Evolutionary conservation across 2,797 vertebrate genomes (phyloP), one percentile per base, ranked within the genome.

Genomic region (Carcharodon carcharias): DNA sequence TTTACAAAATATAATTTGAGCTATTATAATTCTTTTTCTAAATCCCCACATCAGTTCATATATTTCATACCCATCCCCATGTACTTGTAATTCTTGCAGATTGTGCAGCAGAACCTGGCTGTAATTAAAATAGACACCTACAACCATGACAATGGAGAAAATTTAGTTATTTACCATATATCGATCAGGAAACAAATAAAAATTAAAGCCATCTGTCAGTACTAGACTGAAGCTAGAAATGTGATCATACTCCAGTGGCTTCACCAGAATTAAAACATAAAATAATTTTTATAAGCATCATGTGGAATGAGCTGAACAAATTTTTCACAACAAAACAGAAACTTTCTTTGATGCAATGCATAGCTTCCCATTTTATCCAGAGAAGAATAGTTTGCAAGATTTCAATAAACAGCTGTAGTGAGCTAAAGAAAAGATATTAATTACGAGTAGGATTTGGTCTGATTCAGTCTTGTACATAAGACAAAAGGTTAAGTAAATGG

Each of bases 401-500:
- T 98, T 98, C 98, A 97, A 98, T 98, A 98, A 98, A 98, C 98
- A 98, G 98, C 97, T 96, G 97, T 97, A 96, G 97, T 97, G 96
- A 97, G 97, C 96, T 97, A 97, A 98, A 98, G 97, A 98, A 98
- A 98, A 98, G 98, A 99, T 99, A 99, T 99, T 99, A 99, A 99
- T 99, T 99, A 99, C 99, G 98, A 98, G 98, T 98, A 98, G 98
- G 99, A 99, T 99, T 98, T 98, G 98, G 98, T 98, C 98, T 98
- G 98, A 99, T 98, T 99, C 98, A 98, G 98, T 98, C 98, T 99
- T 98, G 98, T 98, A 98, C 98, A 98, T 98, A 98, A 99, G 98
- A 99, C 98, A 99, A 99, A 99, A 99, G 99, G 99, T 99, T 99
- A 99, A 99, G 99, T 99, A 99, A 99, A 99, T 99, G 99, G 98